phyloP scores from a whole-genome alignment of 2,797 vertebrate species.

The Lacerta bilineata region DNA sequence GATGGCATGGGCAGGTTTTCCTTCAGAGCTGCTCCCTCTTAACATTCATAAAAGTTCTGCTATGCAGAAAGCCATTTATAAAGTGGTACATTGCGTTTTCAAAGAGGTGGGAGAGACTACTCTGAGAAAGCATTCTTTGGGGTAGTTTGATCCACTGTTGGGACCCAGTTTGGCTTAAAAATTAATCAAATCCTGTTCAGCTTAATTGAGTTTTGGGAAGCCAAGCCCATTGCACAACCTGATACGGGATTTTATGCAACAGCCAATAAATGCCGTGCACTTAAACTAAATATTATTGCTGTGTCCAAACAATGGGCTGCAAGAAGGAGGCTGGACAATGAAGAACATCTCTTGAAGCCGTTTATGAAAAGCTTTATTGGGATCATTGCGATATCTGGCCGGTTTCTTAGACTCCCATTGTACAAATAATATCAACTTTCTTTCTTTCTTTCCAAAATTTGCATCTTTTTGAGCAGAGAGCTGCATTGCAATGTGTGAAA shows the following conservation, averaged over 20 bases:
- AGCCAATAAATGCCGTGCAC: background rate
- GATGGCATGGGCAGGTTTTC: background rate
- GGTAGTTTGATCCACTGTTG: background rate
- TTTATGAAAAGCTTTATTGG: background rate
- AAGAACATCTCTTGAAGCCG: background rate
- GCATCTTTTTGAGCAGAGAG: too few relatives aligned
- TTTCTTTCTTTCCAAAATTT: background rate
- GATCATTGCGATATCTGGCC: background rate
- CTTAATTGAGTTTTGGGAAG: background rate
- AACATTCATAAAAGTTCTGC: background rate
- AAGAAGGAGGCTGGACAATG: background rate
- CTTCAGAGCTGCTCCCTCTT: background rate
- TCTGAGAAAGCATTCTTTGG: slow-evolving; percentile 11
- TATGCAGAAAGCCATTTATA: background rate
- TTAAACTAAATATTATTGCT: background rate
- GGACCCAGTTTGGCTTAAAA: background rate
- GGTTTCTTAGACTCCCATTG: background rate
- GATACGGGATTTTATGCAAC: background rate
- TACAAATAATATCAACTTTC: background rate
- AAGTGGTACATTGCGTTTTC: background rate
- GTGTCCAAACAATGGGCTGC: background rate
- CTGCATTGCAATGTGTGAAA: too few relatives aligned
- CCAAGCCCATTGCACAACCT: slow-evolving; percentile 20
- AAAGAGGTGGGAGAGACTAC: too few relatives aligned
- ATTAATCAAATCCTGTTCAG: background rate